These are phyloP conservation scores for Pandemis heparana DNA, from an alignment of 2,888 invertebrate species.

Conservation along the genomic window DNA sequence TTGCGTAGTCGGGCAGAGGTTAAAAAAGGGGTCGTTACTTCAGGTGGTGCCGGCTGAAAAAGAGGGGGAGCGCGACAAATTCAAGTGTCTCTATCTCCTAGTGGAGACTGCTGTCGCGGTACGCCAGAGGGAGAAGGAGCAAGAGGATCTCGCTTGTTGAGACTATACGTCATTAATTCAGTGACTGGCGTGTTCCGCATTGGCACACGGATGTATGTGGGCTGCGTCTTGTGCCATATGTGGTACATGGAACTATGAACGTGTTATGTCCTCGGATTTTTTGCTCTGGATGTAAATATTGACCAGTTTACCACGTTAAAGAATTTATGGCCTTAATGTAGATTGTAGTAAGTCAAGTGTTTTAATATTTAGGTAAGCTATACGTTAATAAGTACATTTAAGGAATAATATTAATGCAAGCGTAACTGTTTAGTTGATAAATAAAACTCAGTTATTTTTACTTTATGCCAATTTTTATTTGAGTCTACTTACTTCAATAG, in stretches of 20 bases:
- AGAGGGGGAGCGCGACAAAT: conserved; percentile 65
- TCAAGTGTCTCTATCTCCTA: conserved; percentile 74
- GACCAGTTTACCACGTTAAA: background rate
- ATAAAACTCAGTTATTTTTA: conserved; percentile 1
- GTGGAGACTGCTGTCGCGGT: conserved; percentile 78
- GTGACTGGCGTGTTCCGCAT: background rate
- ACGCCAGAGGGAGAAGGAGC: conserved; percentile 72
- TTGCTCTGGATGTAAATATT: background rate
- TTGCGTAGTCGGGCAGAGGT: conserved; percentile 43
- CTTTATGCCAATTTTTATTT: background rate
- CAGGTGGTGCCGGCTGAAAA: conserved; percentile 68
- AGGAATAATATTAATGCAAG: conserved; percentile 38
- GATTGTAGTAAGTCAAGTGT: background rate
- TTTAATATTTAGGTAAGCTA: conserved; percentile 7
- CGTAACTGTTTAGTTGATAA: conserved; percentile 32
- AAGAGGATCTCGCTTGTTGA: conserved; percentile 51
- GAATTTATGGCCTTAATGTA: background rate
- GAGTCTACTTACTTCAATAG: background rate
- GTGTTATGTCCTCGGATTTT: background rate
- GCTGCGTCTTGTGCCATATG: background rate
- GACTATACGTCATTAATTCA: background rate
- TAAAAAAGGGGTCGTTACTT: conserved; percentile 53
- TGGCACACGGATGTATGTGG: background rate
- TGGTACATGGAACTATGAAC: background rate
- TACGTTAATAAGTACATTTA: conserved; percentile 26